Base-by-base conservation (phyloP, 1,140 invertebrate species). In the Ruditapes philippinarum region DNA sequence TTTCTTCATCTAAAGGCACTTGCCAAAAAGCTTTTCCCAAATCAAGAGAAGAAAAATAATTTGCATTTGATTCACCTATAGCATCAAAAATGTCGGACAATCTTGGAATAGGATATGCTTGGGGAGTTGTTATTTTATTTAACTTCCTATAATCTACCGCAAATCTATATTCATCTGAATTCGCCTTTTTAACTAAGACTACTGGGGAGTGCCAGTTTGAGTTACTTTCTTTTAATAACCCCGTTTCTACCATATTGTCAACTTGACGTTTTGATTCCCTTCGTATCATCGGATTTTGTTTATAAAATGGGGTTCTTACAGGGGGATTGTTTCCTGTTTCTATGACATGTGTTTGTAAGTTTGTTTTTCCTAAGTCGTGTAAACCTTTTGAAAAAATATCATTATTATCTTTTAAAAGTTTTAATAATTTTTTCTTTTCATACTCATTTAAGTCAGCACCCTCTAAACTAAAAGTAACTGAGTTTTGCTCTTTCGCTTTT, bases 81-180 rank as follows among this genome's bases (percentile, higher is more conserved):
- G 25, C 22, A 22, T 87, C 78, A 33, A 82, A 5, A 2, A 60
- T 73, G 51, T 89, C 88, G 25, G 33, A 36, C 3, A 85, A 78
- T n/a, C 68, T 42, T 36, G 88, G 88, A 33, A 89, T 1, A 36
- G 88, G 88, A n/a, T 38, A 86, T n/a, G 9, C n/a, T 28, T 86
- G 42, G 0, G 14, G 81, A 45, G 65, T 60, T 38, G 14, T 85
- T 0, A 86, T 25, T 45, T 84, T 65, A 73, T 92, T 92, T 0
- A 92, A 51, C 60, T 90, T 86, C 49, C 89, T 84, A 36, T 92
- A 90, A 54, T 92, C 90, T 38, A 92, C 76, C 28, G 88, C 86
- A 80, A 91, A 90, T 19, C 89, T 40, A 9, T 82, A 91, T 62
- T 78, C 42, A 25, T 83, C 90, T 76, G 88, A 68, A 38, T 62